Percentiles rank a stretch among this genome's conserved stretches.
phyloP scores from a whole-genome alignment of 2,797 vertebrate genomes.

The Rhabdophis nuchalis region DNA sequence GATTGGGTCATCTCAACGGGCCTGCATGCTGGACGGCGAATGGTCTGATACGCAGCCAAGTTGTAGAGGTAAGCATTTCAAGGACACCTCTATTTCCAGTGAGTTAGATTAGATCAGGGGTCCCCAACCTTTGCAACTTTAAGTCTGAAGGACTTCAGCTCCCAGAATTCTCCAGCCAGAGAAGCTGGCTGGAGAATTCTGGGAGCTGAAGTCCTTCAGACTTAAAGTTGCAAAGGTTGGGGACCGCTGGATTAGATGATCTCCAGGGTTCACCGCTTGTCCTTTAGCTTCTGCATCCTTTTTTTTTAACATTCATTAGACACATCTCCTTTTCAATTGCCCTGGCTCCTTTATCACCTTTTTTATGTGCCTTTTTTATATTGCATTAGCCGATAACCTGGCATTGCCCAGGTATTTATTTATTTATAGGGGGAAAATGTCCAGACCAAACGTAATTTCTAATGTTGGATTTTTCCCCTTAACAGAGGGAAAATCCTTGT shows the following conservation, averaged over 20 bases:
- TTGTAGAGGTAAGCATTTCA: slow-evolving; percentile 75
- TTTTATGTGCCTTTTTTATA: not conserved
- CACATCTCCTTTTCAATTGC: not conserved
- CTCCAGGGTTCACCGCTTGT: not conserved
- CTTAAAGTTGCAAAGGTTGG: too few relatives aligned
- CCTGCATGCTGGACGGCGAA: slow-evolving; percentile 72
- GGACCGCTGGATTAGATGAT: not conserved
- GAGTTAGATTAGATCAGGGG: not conserved
- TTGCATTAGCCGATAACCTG: not conserved
- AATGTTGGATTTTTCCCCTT: too few relatives aligned
- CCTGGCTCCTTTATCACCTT: not conserved
- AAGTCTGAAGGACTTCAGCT: too few relatives aligned
- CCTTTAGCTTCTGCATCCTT: slow-evolving; percentile 39
- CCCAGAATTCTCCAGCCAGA: too few relatives aligned
- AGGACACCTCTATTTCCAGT: not conserved
- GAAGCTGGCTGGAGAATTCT: too few relatives aligned
- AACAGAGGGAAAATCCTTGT: too few relatives aligned
- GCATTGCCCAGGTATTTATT: too few relatives aligned
- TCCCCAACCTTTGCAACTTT: too few relatives aligned
- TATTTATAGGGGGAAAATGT: too few relatives aligned
- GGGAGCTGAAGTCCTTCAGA: too few relatives aligned
- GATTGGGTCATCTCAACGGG: slow-evolving; percentile 74
- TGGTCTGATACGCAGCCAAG: slow-evolving; percentile 80
- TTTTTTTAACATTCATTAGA: slow-evolving; percentile 8
- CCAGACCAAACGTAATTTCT: too few relatives aligned